Evolutionary conservation across 1,140 invertebrate genomes (phyloP).

Genomic region (Drosophila bocqueti): DNA sequence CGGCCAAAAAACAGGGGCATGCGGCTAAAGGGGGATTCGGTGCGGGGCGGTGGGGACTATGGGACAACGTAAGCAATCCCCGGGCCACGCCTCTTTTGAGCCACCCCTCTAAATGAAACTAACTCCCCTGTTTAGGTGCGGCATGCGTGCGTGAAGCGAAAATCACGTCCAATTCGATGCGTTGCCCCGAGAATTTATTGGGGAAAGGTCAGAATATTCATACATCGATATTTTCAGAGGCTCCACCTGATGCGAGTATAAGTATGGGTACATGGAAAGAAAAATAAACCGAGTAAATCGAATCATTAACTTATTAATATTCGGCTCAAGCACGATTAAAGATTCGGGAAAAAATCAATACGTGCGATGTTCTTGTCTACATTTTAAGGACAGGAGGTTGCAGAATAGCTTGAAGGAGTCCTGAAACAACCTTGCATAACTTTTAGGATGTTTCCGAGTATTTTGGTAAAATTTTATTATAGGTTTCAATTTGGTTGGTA

Average conservation of each 20-base stretch:
- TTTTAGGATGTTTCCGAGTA: not conserved
- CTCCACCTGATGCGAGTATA: constrained; percentile 24
- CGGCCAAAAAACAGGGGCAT: constrained; percentile 17
- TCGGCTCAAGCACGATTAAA: not conserved
- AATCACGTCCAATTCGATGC: constrained; percentile 79
- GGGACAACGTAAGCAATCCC: constrained; percentile 64
- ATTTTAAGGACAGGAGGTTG: not conserved
- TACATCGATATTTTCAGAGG: constrained; percentile 70
- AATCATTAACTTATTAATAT: constrained; percentile 11
- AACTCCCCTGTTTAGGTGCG: constrained; percentile 58
- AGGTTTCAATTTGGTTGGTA: not conserved
- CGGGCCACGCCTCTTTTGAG: constrained; percentile 21
- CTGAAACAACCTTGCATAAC: not conserved
- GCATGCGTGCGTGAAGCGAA: constrained; percentile 67
- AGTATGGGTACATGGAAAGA: constrained; percentile 5
- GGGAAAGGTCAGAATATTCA: constrained; percentile 80
- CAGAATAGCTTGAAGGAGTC: too few relatives aligned
- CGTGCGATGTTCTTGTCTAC: not conserved
- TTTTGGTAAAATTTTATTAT: not conserved
- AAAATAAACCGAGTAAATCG: constrained; percentile 12
- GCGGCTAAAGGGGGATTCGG: not conserved
- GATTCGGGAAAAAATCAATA: constrained; percentile 9
- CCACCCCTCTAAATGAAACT: constrained; percentile 33
- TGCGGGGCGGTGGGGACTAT: constrained; percentile 1
- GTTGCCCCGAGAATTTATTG: constrained; percentile 69